Evolutionary conservation across 1,140 invertebrate species (phyloP).

Genomic region (Scaptomyza pallida): DNA sequence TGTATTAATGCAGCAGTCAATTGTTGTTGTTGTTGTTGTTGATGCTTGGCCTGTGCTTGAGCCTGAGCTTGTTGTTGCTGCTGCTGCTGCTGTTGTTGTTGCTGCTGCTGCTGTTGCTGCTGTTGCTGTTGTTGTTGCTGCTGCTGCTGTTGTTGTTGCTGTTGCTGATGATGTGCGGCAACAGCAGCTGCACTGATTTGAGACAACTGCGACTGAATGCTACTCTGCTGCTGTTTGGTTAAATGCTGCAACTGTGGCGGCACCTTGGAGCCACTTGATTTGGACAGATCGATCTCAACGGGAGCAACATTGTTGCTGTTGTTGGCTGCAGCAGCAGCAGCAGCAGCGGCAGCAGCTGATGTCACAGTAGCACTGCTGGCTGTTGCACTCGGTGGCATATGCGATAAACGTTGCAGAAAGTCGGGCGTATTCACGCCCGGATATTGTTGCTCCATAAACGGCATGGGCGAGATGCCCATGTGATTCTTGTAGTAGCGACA

Average conservation of each 20-base stretch:
- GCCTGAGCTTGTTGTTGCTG: constrained; percentile 73
- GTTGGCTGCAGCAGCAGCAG: constrained; percentile 34
- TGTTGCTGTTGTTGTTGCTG: constrained; percentile 76
- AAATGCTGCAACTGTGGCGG: constrained; percentile 72
- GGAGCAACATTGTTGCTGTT: constrained; percentile 39
- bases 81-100: constrained; percentile 74
- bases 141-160: constrained; percentile 72
- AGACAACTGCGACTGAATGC: constrained; percentile 75
- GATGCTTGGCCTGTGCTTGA: constrained; percentile 72
- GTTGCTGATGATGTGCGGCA: constrained; percentile 69
- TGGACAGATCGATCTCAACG: constrained; percentile 77
- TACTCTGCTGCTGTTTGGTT: constrained; percentile 82
- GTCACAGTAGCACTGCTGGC: constrained; percentile 44
- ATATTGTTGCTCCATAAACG: constrained; percentile 83
- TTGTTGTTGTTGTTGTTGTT: constrained; percentile 84
- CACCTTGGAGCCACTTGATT: constrained; percentile 62
- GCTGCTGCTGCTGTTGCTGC: constrained; percentile 64
- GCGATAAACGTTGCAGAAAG: constrained; percentile 84
- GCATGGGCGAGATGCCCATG: constrained; percentile 88
- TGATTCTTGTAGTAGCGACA: constrained; percentile 94
- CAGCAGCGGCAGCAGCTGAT: constrained; percentile 29
- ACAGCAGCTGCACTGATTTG: constrained; percentile 74
- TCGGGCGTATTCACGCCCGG: constrained; percentile 78
- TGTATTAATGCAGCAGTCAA: constrained; percentile 86
- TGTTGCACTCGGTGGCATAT: constrained; percentile 67